A percentile compares a stretch with the other conserved stretches of the same genome.
Evolutionary conservation across 2,113 vertebrate genomes (phyloP).

Genomic region (Bolborhynchus lineola): DNA sequence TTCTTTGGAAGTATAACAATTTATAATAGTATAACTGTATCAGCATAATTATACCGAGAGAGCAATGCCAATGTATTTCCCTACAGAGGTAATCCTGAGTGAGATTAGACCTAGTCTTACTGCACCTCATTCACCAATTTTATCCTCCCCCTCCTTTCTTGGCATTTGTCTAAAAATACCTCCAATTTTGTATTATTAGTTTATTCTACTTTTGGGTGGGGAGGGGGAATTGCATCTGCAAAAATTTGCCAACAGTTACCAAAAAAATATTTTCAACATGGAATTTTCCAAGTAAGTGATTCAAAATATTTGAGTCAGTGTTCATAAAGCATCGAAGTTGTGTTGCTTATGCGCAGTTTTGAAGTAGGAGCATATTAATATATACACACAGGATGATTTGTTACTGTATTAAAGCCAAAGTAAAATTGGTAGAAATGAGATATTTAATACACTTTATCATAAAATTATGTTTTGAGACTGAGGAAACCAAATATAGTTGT

Average conservation of each 20-base stretch:
- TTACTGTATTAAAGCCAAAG: neutral
- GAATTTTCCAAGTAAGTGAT: neutral
- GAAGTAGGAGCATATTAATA: neutral
- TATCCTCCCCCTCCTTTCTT: neutral
- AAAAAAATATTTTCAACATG: neutral
- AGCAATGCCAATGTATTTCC: neutral
- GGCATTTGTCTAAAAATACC: neutral
- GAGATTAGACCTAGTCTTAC: neutral
- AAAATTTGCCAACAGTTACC: neutral
- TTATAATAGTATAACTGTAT: neutral
- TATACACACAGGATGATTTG: neutral
- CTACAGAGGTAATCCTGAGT: neutral
- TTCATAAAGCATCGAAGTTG: neutral
- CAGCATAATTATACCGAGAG: neutral
- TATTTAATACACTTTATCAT: neutral
- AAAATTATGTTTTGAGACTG: neutral
- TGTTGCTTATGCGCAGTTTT: neutral
- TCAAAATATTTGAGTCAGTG: neutral
- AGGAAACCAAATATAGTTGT: neutral
- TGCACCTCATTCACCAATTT: neutral
- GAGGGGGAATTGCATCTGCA: neutral
- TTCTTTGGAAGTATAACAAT: neutral
- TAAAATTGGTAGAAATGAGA: neutral
- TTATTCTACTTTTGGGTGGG: neutral
- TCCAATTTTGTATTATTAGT: neutral